Base-by-base conservation (phyloP, 2,888 invertebrate genomes). In the Ectropis crepuscularia region DNA sequence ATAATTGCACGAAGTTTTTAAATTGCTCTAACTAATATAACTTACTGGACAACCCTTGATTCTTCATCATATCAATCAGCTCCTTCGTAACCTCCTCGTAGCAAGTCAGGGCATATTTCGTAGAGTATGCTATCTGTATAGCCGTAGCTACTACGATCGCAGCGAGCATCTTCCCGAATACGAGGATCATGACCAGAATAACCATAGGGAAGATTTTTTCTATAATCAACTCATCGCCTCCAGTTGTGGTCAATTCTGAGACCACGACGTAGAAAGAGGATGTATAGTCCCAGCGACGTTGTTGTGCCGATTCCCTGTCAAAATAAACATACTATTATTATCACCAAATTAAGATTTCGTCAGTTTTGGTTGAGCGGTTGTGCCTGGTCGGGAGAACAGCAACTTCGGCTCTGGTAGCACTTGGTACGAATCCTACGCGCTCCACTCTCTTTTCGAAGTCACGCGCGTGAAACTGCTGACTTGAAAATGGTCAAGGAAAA, bases 1-100 rank as follows among this genome's bases (percentile, higher is more conserved):
- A n/a, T n/a, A n/a, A n/a, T n/a, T n/a, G n/a, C 16, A 28, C 16
- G 4, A 28, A 28, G 4, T 1, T 28, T 28, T 28, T 28, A 28
- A 28, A 2, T 2, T 28, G 16, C 4, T 28, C 4, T 28, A 4
- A 28, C 46, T 6, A 60, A 9, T 53, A 28, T 0, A 53, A 78
- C 81, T 80, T 69, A 92, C 92, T 75, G 11, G 92, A 92, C 12
- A 92, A 67, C 36, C 92, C 92, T 62, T 92, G 92, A 71, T 90
- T 92, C 69, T 83, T 89, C 60, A 92, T 65, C 69, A 88, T 81
- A 72, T 89, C 88, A 62, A 90, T 86, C 0, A 92, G 81, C 61
- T 90, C 85, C 9, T 67, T 74, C 0, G 87, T 88, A 38, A 75
- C 77, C 53, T 74, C 84, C 67, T 92, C 91, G 46, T 92, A 92